Conservation (phyloP, 1,140 invertebrate genomes). For the Melipona quadrifasciata region DNA sequence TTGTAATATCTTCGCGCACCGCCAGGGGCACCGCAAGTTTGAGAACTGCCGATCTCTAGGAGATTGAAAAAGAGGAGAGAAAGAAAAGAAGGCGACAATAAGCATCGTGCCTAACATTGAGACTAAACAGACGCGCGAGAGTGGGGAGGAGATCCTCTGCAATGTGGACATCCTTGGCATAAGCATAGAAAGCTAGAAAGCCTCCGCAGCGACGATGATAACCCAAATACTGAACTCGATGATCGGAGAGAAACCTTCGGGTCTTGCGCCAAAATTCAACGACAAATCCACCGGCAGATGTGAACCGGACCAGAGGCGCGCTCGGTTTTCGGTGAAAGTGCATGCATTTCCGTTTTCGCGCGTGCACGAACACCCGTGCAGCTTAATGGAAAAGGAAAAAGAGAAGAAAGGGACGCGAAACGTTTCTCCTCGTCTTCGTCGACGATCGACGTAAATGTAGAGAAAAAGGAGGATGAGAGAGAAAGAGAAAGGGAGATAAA, state of each 20-base stretch:
- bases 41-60: neutral
- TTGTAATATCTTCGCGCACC: too few relatives aligned
- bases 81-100: constrained; percentile 43
- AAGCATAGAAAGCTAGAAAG: constrained; percentile 77
- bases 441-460: constrained; percentile 10
- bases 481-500: neutral
- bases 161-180: constrained; percentile 76
- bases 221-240: constrained; percentile 69
- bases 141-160: constrained; percentile 57
- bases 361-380: neutral
- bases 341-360: constrained; percentile 31
- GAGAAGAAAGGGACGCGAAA: neutral
- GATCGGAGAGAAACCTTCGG: constrained; percentile 46
- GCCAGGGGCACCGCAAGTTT: too few relatives aligned
- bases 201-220: constrained; percentile 70
- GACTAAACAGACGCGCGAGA: constrained; percentile 48
- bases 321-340: constrained; percentile 37
- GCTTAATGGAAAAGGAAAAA: constrained; percentile 11
- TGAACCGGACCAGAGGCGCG: too few relatives aligned
- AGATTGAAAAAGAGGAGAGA: neutral
- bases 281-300: neutral
- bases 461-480: too few relatives aligned
- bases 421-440: neutral
- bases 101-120: constrained; percentile 52
- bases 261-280: neutral